Percentiles rank a stretch among this genome's conserved stretches.
These are phyloP conservation scores for Lynx canadensis DNA, from an alignment of 2,113 vertebrate genomes.

Conservation along the genomic window DNA sequence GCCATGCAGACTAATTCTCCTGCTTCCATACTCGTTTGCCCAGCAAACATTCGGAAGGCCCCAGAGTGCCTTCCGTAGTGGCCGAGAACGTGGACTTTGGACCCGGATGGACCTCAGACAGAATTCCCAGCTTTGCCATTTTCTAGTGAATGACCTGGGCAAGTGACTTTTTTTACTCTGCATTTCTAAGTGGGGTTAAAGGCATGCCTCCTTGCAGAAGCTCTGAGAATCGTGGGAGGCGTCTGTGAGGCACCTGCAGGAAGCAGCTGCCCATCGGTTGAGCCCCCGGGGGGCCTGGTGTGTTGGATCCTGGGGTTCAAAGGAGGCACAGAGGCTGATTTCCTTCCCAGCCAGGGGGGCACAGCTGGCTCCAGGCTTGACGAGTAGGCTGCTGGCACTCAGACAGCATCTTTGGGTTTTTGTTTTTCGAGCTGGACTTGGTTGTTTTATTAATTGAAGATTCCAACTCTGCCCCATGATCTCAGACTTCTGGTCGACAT, in stretches of 20 bases:
- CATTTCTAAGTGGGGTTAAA: background rate
- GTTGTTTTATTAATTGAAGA: background rate
- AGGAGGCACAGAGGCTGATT: fast-evolving
- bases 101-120: background rate
- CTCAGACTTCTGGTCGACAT: background rate
- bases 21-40: fast-evolving
- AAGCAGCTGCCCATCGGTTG: fast-evolving
- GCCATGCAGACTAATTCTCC: too few species aligned
- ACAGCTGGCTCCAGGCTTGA: background rate
- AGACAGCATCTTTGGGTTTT: background rate
- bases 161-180: too few species aligned
- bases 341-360: too few species aligned
- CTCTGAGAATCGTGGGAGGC: fast-evolving
- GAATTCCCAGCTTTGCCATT: background rate
- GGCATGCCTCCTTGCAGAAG: background rate
- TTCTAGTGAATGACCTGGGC: background rate
- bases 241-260: fast-evolving
- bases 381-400: background rate
- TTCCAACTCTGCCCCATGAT: background rate
- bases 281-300: fast-evolving
- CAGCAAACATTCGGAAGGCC: background rate
- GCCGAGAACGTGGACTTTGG: fast-evolving
- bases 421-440: background rate
- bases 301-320: fast-evolving
- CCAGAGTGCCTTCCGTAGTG: background rate